phyloP scores from a whole-genome alignment of 2,113 vertebrate species.

The Oenanthe oenanthe region DNA sequence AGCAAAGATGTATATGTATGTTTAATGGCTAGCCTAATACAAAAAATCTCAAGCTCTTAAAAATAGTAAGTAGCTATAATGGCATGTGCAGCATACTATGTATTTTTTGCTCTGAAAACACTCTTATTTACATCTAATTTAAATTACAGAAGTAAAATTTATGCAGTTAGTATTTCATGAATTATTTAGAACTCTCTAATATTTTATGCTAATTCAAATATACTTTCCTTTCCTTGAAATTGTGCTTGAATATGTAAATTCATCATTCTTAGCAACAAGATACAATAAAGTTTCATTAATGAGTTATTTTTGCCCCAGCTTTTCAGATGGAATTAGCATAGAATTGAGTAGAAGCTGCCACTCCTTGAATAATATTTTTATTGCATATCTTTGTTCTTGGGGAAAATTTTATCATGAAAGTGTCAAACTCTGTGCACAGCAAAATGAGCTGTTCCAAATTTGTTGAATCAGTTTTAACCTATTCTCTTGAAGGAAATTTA shows the following conservation, averaged over 20 bases:
- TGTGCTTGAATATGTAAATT: conserved; percentile 3
- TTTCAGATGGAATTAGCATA: background rate
- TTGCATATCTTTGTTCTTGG: background rate
- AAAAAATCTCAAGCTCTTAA: background rate
- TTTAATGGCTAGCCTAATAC: background rate
- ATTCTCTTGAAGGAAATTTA: background rate
- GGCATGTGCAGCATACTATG: fast-evolving
- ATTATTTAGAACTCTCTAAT: conserved; percentile 2
- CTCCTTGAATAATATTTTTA: background rate
- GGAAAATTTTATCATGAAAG: conserved; percentile 25
- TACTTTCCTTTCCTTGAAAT: background rate
- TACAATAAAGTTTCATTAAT: background rate
- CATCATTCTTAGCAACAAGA: background rate
- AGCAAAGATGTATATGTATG: background rate
- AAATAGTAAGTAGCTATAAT: background rate
- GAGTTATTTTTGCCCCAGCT: background rate
- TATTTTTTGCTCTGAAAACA: background rate
- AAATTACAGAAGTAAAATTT: background rate
- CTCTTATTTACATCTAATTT: background rate
- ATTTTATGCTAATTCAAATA: background rate
- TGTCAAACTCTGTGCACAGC: conserved; percentile 19
- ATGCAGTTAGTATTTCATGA: background rate
- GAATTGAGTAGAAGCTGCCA: background rate
- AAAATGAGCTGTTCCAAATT: conserved; percentile 28
- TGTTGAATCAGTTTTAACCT: conserved; percentile 37